Conservation (phyloP, 2,113 vertebrate genomes). For the Danio rerio region GRCz12tu NC_133180.1:36948001-36948500, state of each 20-base stretch:
- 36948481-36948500: constrained; percentile 35
- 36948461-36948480: constrained; percentile 33
- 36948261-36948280: constrained; percentile 16
- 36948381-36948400: constrained; percentile 23
- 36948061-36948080: too few relatives aligned
- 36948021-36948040: too few relatives aligned
- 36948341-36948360: constrained; percentile 40
- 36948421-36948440: constrained; percentile 1
- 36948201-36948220: background rate
- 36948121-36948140: background rate
- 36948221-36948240: background rate
- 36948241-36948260: background rate
- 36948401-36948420: constrained; percentile 31
- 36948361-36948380: constrained; percentile 34
- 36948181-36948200: constrained; percentile 2
- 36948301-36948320: constrained; percentile 11
- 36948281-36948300: constrained; percentile 28
- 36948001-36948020: too few relatives aligned
- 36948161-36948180: background rate
- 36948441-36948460: constrained; percentile 26
- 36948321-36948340: constrained; percentile 33
- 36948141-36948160: constrained; percentile 21
- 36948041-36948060: too few relatives aligned
- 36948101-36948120: too few relatives aligned
- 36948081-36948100: too few relatives aligned